Percentiles rank a stretch among this genome's conserved stretches.
Evolutionary conservation across 2,113 vertebrate genomes (phyloP).

Genomic region (Microcebus jonahi): DNA sequence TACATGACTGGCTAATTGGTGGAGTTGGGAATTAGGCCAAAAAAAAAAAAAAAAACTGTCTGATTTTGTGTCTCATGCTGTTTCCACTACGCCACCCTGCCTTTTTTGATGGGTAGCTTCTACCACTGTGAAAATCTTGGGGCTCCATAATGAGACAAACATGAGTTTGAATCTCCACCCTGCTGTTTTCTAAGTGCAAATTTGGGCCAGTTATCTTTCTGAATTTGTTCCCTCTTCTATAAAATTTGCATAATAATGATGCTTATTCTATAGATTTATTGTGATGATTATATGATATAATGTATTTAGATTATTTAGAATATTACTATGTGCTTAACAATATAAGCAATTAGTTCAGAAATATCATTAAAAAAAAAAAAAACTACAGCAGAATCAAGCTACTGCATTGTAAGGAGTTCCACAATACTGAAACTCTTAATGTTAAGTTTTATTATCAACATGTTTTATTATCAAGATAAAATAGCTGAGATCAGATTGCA

Average conservation of each 20-base stretch:
- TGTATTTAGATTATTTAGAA: neutral
- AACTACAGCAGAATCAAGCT: neutral
- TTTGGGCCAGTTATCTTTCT: neutral
- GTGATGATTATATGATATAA: neutral
- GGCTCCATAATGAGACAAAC: neutral
- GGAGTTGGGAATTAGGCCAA: neutral
- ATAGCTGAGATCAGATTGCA: neutral
- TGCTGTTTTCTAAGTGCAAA: neutral
- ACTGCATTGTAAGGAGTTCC: neutral
- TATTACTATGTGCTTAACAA: neutral
- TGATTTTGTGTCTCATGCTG: neutral
- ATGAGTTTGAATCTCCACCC: neutral
- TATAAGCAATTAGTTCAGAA: neutral
- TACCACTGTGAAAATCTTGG: neutral
- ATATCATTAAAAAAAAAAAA: neutral
- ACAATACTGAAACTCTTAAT: neutral
- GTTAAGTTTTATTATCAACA: neutral
- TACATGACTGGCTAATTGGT: neutral
- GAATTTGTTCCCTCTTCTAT: neutral
- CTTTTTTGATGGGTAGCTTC: neutral
- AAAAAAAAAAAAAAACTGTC: neutral
- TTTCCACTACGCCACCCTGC: neutral
- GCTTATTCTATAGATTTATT: neutral
- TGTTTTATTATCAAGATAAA: neutral
- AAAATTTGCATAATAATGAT: neutral